phyloP scores from a whole-genome alignment of 2,797 vertebrate genomes.

The Zenarchopterus dispar region DNA sequence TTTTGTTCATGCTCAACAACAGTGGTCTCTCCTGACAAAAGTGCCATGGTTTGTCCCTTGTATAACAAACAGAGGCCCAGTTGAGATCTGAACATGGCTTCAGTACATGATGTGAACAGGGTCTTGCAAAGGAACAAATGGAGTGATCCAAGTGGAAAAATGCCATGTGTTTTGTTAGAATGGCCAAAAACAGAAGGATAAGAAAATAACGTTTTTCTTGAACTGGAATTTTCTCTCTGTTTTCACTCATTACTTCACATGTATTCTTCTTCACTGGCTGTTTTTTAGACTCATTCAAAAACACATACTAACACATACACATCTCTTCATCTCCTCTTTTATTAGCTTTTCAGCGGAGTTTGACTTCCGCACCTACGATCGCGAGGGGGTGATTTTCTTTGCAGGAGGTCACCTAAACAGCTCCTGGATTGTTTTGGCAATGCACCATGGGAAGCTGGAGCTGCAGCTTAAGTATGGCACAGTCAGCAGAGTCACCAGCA shows the following conservation, averaged over 20 bases:
- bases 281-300: background rate
- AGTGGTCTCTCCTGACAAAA: background rate
- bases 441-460: slow-evolving; percentile 91
- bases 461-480: slow-evolving; percentile 91
- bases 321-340: background rate
- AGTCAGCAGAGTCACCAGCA: slow-evolving; percentile 92
- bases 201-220: background rate
- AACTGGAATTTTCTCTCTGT: background rate
- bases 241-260: background rate
- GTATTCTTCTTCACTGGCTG: background rate
- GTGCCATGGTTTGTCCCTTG: too few species aligned
- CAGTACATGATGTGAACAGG: too few species aligned
- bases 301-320: background rate
- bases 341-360: slow-evolving; percentile 94
- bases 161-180: background rate
- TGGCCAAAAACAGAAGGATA: background rate
- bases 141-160: too few species aligned
- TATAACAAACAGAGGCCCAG: too few species aligned
- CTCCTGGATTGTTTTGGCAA: slow-evolving; percentile 92
- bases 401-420: slow-evolving; percentile 91
- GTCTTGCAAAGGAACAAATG: too few species aligned
- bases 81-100: too few species aligned
- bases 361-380: slow-evolving; percentile 94
- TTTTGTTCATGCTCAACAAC: too few species aligned
- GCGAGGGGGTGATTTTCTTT: slow-evolving; percentile 96